Percentiles rank a stretch among this genome's conserved stretches.
These are phyloP conservation scores for Dione juno DNA, from an alignment of 2,888 invertebrate species.

Conservation along the genomic window DNA sequence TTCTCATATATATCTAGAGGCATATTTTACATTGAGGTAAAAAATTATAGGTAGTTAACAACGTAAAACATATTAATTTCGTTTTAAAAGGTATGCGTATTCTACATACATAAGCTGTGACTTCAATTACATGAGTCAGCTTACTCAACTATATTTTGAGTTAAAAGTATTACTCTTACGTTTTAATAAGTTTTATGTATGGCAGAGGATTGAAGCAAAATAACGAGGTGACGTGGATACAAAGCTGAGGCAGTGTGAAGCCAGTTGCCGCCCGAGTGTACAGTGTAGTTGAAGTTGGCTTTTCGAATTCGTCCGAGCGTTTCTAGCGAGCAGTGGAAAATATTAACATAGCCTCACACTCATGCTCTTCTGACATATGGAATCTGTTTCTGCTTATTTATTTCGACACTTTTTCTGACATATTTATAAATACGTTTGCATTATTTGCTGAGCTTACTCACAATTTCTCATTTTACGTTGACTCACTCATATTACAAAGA, in stretches of 20 bases:
- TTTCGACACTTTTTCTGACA: background rate
- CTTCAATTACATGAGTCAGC: conserved; percentile 31
- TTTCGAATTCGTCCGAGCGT: conserved; percentile 32
- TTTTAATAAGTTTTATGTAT: conserved; percentile 31
- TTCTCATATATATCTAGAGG: too few relatives aligned
- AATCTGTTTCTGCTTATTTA: background rate
- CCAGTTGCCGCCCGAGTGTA: conserved; percentile 13
- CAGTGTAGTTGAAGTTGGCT: conserved; percentile 27
- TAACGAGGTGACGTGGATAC: conserved; percentile 27
- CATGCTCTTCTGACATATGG: background rate
- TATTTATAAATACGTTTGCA: background rate
- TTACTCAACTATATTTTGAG: conserved; percentile 27
- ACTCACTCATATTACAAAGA: too few relatives aligned
- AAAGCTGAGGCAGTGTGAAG: conserved; percentile 28
- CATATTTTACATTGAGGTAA: too few relatives aligned
- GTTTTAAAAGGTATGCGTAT: conserved; percentile 4
- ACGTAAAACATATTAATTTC: background rate
- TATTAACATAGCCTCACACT: conserved; percentile 31
- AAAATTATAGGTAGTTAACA: too few relatives aligned
- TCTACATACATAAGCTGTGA: conserved; percentile 1
- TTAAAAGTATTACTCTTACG: conserved; percentile 32
- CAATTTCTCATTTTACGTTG: too few relatives aligned
- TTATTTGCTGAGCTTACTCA: background rate
- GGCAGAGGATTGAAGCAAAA: conserved; percentile 25
- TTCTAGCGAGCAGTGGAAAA: conserved; percentile 23